Evolutionary conservation across 2,797 vertebrate species (phyloP), one percentile per base, ranked within the genome.

Genomic region (Xyrichtys novacula): DNA sequence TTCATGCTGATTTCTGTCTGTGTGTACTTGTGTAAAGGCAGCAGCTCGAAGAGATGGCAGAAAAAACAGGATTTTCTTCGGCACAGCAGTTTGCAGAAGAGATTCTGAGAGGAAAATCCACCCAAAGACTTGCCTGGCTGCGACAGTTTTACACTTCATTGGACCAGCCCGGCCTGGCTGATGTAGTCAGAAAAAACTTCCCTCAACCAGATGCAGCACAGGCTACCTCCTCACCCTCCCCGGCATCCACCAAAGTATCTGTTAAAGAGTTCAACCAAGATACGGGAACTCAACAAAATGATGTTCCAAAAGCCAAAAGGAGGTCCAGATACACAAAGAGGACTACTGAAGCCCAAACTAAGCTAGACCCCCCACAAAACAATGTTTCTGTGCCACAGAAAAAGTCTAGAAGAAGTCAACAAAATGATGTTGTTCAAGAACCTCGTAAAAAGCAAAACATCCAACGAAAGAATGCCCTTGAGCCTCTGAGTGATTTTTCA

Each of bases 31-130:
- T 76, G 14, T 67, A 12, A 28, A 99, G 98, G 89, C 95, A 92
- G 68, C 98, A 98, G 46, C 92, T 98, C 89, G 90, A 94, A 72
- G 94, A 97, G 79, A 98, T 99, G 96, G 91, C 94, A 5, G 86
- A 82, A 50, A 87, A 92, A 58, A 95, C 96, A 20, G 86, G 92
- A 23, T 93, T 92, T 28, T 36, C 78, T 71, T 95, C 96, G 50
- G 68, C 90, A 36, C 82, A 91, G 74, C 88, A 94, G 32, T 94
- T 99, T 83, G 96, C 96, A 40, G 75, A 78, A 26, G 77, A 88
- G 48, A 83, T 98, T 81, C 54, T 91, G 64, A 93, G 85, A 72
- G 84, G 89, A 69, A 88, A 88, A 53, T 96, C 97, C 22, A 81
- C 91, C 82, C 88, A 91, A 72, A 94, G 96, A 43, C 91, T 95